Percentiles rank a stretch among this genome's conserved stretches.
Conservation (phyloP, 2,888 invertebrate genomes). For the Gymnosoma rotundatum region DNA sequence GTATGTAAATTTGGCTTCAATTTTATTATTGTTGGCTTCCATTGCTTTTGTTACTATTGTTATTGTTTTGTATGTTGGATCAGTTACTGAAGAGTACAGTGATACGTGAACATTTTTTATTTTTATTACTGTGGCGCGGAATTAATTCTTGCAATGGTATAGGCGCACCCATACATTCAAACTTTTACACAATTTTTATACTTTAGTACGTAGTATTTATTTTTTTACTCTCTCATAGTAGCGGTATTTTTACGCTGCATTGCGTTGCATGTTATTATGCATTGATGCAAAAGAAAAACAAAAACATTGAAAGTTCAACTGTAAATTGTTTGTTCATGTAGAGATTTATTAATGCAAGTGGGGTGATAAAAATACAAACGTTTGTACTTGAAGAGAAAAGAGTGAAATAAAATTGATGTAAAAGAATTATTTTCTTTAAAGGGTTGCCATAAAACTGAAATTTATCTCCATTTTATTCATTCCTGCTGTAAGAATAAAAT, state of each 20-base stretch:
- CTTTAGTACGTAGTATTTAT: background rate
- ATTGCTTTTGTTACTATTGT: conserved; percentile 19
- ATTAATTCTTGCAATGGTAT: background rate
- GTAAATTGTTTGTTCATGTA: conserved; percentile 30
- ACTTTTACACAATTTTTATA: background rate
- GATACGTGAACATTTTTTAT: background rate
- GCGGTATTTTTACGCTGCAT: conserved; percentile 53
- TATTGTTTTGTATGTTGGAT: conserved; percentile 21
- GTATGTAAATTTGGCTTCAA: conserved; percentile 3
- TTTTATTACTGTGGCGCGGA: conserved; percentile 14
- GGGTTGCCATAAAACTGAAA: background rate
- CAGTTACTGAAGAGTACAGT: conserved; percentile 15
- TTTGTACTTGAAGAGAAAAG: conserved; percentile 8
- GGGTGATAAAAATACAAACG: background rate
- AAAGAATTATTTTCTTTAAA: background rate
- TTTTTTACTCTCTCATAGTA: background rate
- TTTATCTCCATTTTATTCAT: background rate
- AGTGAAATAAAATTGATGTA: background rate
- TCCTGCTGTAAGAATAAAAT: too few species aligned
- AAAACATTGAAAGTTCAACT: conserved; percentile 53
- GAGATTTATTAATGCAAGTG: background rate
- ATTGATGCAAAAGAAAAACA: conserved; percentile 69
- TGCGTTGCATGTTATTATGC: conserved; percentile 44
- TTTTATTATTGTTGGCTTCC: conserved; percentile 7
- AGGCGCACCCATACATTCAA: background rate